Base-by-base conservation (phyloP, 2,797 vertebrate species). In the Anguilla anguilla region DNA sequence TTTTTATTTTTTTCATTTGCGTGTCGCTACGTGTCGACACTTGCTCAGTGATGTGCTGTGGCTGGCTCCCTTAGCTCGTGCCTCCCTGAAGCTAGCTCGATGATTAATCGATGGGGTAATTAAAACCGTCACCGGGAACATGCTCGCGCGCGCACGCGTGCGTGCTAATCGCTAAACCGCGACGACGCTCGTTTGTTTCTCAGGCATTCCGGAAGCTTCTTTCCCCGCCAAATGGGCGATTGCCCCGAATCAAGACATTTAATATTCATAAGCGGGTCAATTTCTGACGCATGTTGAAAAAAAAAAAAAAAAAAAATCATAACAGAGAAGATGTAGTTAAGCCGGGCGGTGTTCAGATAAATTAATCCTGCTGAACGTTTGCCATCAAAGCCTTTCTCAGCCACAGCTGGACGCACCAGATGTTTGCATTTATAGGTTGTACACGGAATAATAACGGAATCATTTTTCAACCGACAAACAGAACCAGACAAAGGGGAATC, bases 71-170 rank as follows among this genome's bases (percentile, higher is more conserved):
- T 28, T 6, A 31, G 7, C 53, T 25, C 84, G 6, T 6, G 22
- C 55, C 55, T 61, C 55, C 88, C 82, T n/a, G 46, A 81, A 67
- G 85, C 72, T 67, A 59, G 64, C 85, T 88, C 83, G 87, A 91
- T 89, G 90, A 93, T 94, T 94, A 93, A 92, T 94, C 90, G 91
- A 92, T 88, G 91, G 90, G 84, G 86, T 91, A 93, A 94, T 93
- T 94, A 90, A 89, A 90, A 90, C 81, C 87, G 89, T 87, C 89
- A 83, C 89, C 79, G 88, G 91, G 88, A 91, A 91, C 87, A 90
- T 91, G 91, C 89, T 85, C 90, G 35, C 28, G 57, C 87, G 79
- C 83, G 69, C 43, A 19, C 2, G 55, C 79, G 79, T 22, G 15
- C 2, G 55, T 10, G 83, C 35, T 84, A 84, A 84, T 59, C 84